Conservation (phyloP, 2,797 vertebrate genomes). For the Saxicola maurus region DNA sequence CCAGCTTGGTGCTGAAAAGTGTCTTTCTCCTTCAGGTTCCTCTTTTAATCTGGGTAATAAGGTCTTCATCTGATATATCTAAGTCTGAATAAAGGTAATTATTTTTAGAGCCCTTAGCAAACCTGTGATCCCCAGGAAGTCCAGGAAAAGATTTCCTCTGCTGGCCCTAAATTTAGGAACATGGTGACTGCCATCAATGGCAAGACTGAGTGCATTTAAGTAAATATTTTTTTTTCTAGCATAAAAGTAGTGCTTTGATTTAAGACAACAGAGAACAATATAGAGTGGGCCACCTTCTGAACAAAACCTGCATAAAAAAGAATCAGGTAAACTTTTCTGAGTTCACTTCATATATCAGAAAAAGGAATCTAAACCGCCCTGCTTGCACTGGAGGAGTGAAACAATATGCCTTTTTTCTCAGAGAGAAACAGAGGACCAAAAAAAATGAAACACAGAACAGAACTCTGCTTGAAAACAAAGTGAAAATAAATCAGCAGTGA, state of each 20-base stretch:
- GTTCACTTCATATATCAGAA: not conserved
- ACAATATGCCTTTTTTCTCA: not conserved
- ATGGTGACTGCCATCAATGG: not conserved
- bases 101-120: not conserved
- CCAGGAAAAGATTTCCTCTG: not conserved
- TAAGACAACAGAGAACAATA: not conserved
- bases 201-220: not conserved
- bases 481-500: conserved; percentile 47
- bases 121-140: not conserved
- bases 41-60: not conserved
- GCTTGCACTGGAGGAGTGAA: not conserved
- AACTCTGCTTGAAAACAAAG: conserved; percentile 37
- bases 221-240: not conserved
- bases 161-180: not conserved
- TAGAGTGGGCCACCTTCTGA: not conserved
- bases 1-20: not conserved
- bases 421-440: not conserved
- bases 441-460: not conserved
- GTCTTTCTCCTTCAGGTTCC: not conserved
- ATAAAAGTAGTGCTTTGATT: not conserved
- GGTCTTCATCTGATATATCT: not conserved
- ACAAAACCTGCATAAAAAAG: not conserved
- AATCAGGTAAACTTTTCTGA: not conserved
- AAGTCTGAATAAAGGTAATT: not conserved
- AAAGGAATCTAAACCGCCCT: not conserved